Percentiles rank a stretch among this genome's conserved stretches.
Evolutionary conservation across 2,113 vertebrate species (phyloP).

Genomic region (Numida meleagris): DNA sequence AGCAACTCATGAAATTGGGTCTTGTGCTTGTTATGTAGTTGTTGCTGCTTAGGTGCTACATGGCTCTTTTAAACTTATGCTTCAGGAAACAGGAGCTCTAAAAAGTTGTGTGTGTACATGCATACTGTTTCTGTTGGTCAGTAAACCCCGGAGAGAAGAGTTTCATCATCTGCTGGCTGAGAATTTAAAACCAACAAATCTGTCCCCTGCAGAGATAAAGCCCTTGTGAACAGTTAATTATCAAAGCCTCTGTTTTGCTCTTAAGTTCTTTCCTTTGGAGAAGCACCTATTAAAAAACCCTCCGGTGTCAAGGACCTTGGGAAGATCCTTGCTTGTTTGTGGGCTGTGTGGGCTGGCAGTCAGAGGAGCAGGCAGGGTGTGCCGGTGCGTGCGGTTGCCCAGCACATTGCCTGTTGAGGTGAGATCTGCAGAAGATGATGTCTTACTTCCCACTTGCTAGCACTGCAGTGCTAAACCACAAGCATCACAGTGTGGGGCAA

Average conservation of each 20-base stretch:
- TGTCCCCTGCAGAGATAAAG: constrained; percentile 14
- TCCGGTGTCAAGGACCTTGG: not conserved
- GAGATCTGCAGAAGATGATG: not conserved
- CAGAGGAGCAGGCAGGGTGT: accelerated
- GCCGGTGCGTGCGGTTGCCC: not conserved
- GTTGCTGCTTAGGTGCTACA: not conserved
- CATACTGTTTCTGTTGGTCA: not conserved
- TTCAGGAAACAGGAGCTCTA: not conserved
- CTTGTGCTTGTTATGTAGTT: not conserved
- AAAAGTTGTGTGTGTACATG: accelerated
- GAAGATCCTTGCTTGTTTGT: not conserved
- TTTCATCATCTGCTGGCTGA: constrained; percentile 49
- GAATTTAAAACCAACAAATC: constrained; percentile 47
- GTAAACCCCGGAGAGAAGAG: not conserved
- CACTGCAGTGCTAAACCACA: accelerated
- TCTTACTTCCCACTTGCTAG: not conserved
- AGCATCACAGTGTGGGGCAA: accelerated
- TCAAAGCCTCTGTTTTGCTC: constrained; percentile 18
- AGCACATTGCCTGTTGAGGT: not conserved
- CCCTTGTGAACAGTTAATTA: constrained; percentile 47
- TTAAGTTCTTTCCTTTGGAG: not conserved
- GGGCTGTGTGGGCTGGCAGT: not conserved
- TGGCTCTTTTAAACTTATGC: not conserved
- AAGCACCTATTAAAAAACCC: not conserved
- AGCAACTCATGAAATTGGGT: not conserved